Evolutionary conservation across 2,797 vertebrate species (phyloP), one percentile per base, ranked within the genome.

Genomic region (Tokudaia muenninki): DNA sequence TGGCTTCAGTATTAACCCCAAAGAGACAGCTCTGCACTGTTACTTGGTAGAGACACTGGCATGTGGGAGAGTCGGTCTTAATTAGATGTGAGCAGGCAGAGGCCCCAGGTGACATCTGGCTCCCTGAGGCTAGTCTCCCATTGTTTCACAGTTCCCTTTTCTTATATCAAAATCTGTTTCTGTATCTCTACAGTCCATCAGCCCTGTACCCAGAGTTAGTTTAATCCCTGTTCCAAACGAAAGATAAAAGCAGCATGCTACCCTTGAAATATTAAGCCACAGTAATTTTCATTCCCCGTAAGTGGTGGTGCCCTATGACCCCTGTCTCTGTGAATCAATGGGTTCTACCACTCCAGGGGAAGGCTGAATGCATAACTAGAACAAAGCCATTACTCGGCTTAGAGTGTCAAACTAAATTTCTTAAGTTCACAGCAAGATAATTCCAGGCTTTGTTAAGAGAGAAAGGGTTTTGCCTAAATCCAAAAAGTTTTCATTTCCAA

Each of bases 401-500:
- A 92, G 77, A 59, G 19, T 89, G 93, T 96, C 94, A 94, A 96
- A 94, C 83, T 87, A 37, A 74, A 95, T 88, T 92, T 90, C 90
- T 79, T 88, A 83, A 95, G 47, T 92, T 96, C 96, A 97, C 84
- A 96, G 94, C 34, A 91, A 94, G 92, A 91, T 92, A 92, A 96
- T 96, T 93, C 91, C 88, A 94, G 86, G 88, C 79, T 97, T 96
- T 94, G 61, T 95, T 93, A 90, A 93, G 72, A 93, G 59, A 86
- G 93, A 92, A 95, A 77, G 50, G 16, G 50, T 91, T 75, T 98
- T 97, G 93, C 67, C 47, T 94, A 72, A 92, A 88, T 95, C 96
- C 94, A 91, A 97, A 94, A 90, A 84, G 34, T 91, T 86, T 94
- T 95, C 97, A 91, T 96, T 97, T 92, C 84, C 90, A 94, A 59